phyloP scores from a whole-genome alignment of 2,113 vertebrate species.

The Brachyhypopomus gauderio region DNA sequence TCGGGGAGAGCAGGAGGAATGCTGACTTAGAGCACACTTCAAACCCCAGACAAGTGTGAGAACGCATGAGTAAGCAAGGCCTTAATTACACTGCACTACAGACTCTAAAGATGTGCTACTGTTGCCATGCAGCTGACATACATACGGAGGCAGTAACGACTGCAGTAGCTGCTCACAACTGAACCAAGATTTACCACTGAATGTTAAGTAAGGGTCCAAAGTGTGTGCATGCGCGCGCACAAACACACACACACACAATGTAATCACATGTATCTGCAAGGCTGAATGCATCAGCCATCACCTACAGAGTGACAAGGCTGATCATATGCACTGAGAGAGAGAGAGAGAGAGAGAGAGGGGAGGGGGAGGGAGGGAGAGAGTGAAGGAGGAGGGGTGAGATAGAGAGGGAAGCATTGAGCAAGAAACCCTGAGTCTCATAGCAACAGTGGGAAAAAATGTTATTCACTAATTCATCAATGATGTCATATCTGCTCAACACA shows the following conservation, averaged over 20 bases:
- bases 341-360: constrained; percentile 36
- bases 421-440: background rate
- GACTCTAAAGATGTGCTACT: background rate
- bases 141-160: background rate
- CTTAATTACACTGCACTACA: background rate
- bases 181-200: background rate
- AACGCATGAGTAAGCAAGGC: background rate
- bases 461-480: constrained; percentile 2
- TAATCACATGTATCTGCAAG: background rate
- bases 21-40: background rate
- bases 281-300: constrained; percentile 15
- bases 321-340: background rate
- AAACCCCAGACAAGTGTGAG: background rate
- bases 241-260: constrained; percentile 9
- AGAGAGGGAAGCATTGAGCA: background rate
- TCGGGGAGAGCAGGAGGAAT: background rate
- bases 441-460: background rate
- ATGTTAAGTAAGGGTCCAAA: background rate
- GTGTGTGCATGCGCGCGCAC: no score
- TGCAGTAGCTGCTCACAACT: background rate
- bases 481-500: constrained; percentile 20
- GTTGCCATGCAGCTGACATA: background rate
- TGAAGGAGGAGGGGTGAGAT: no score
- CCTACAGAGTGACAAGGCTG: constrained; percentile 10
- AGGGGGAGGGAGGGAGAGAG: constrained; percentile 1